These are phyloP conservation scores for Delphinapterus leucas DNA, from an alignment of 2,113 vertebrate genomes.

Conservation along the genomic window DNA sequence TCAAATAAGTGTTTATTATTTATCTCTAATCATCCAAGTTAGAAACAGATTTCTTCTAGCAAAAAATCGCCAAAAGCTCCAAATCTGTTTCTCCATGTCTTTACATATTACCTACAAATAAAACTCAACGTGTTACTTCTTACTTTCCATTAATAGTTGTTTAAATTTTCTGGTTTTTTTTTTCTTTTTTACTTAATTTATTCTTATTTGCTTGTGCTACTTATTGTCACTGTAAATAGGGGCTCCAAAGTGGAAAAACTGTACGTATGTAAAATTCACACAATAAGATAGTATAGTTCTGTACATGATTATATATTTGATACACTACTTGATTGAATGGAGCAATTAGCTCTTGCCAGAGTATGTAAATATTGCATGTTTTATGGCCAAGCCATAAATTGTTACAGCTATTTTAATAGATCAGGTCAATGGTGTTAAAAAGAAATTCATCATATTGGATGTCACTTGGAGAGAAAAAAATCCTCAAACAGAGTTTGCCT, in stretches of 20 bases:
- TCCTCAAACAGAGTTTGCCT: neutral
- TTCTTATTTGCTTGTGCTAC: neutral
- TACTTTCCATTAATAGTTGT: neutral
- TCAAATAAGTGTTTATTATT: neutral
- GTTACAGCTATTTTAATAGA: neutral
- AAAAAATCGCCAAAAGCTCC: neutral
- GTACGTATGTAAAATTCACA: neutral
- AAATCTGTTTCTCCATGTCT: neutral
- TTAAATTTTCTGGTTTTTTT: neutral
- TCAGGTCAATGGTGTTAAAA: constrained; percentile 14
- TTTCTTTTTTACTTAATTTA: neutral
- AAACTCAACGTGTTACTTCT: neutral
- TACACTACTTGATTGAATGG: neutral
- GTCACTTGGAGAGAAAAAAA: neutral
- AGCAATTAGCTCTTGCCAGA: neutral
- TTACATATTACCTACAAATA: neutral
- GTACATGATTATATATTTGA: neutral
- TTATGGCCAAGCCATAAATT: neutral
- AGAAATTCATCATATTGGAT: neutral
- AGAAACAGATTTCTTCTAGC: neutral
- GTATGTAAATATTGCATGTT: neutral
- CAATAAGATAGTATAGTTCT: neutral
- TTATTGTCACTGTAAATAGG: neutral
- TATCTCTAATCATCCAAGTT: neutral
- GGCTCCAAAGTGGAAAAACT: neutral